Base-by-base conservation (phyloP, 2,113 vertebrate genomes). In the Rhadina sibilatrix region DNA sequence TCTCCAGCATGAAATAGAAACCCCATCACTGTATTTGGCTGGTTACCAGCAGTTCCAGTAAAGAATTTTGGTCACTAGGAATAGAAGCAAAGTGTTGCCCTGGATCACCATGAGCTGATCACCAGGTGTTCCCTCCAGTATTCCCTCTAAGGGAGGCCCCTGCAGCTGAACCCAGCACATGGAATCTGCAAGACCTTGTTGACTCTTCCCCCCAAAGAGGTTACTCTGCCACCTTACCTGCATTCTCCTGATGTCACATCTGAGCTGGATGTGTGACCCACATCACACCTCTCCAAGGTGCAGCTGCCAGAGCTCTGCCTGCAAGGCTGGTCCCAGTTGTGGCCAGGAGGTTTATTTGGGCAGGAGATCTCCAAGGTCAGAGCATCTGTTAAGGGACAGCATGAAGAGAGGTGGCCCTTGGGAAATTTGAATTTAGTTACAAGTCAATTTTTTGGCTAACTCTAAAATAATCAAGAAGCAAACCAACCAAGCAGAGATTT, bases 371-470 rank as follows among this genome's bases (percentile, higher is more conserved):
- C 98, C 93, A 97, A 96, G 50, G 46, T 69, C 30, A 98, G 96
- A 87, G 97, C 98, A 96, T 98, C 98, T 99, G 96, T 52, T 33
- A 35, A 65, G 47, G 30, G 17, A 83, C 6, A 68, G 10, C 0
- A 10, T 6, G 6, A 80, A 74, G 27, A 77, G 5, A 2, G 5
- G 8, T 2, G 0, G 4, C 28, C 37, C 24, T 15, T 11, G 9
- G 25, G 22, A 70, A 70, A 86, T 9, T 1, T 30, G 3, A 8
- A 33, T 30, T 83, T 25, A 61, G 52, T 37, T 33, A 59, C 23
- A 2, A 22, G 4, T 20, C 15, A 33, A 0, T 21, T 35, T 47
- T 80, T 75, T 49, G 0, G 21, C 15, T 19, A 35, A 64, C 15
- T 28, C 22, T 80, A 50, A 72, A 79, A 42, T 12, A 69, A 71